A percentile compares a stretch with the other conserved stretches of the same genome.
Evolutionary conservation across 2,888 invertebrate genomes (phyloP).

Genomic region (Drosophila setosimentum): DNA sequence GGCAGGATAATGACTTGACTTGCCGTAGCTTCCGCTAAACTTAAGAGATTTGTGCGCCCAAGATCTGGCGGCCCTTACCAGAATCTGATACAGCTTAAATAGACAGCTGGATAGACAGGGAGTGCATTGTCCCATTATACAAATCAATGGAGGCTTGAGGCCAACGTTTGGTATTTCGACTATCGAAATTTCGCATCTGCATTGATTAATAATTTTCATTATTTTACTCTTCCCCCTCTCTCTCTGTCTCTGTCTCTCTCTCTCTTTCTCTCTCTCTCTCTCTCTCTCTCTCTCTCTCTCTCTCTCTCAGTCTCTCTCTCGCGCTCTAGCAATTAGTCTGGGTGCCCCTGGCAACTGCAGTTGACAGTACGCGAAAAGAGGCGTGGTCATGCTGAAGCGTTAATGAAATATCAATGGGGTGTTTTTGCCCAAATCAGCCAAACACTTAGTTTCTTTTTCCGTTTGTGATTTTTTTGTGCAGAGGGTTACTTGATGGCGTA

Average conservation of each 20-base stretch:
- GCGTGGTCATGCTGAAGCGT: conserved; percentile 63
- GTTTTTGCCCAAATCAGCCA: conserved; percentile 60
- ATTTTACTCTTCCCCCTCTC: conserved; percentile 22
- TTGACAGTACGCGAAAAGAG: conserved; percentile 57
- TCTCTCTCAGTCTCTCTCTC: conserved; percentile 20
- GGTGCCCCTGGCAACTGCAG: conserved; percentile 64
- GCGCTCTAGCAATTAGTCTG: conserved; percentile 53
- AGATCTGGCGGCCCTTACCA: conserved; percentile 20
- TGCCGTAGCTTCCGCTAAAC: conserved; percentile 76
- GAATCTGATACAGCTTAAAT: conserved; percentile 15
- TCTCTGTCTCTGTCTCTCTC: conserved; percentile 20
- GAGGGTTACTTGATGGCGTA: conserved; percentile 38
- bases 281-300: conserved; percentile 22
- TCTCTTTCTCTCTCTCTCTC: conserved; percentile 21
- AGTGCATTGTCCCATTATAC: conserved; percentile 52
- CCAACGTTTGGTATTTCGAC: not conserved
- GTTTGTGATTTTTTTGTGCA: not conserved
- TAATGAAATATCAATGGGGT: conserved; percentile 77
- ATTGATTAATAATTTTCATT: conserved; percentile 64
- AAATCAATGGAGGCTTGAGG: not conserved
- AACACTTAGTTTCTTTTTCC: conserved; percentile 53
- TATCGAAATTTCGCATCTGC: conserved; percentile 43
- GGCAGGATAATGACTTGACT: conserved; percentile 76
- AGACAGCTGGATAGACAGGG: conserved; percentile 48
- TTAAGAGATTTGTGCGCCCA: conserved; percentile 64